Base-by-base conservation (phyloP, 1,140 invertebrate species). In the Conus betulinus region DNA sequence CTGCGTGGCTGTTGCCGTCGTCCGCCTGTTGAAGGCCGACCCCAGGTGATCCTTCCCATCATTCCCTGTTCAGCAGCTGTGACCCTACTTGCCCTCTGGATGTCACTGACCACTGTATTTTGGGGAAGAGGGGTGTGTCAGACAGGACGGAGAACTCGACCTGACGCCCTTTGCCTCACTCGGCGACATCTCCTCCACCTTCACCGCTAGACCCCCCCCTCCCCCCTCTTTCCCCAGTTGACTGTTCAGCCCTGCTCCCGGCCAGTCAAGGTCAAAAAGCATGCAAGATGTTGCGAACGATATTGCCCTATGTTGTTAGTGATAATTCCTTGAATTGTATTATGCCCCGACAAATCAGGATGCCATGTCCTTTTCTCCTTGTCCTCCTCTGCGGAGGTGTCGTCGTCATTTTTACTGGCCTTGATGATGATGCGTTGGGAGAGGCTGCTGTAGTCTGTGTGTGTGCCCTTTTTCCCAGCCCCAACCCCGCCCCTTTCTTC, bases 21-120 rank as follows among this genome's bases (percentile, higher is more conserved):
- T 79, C 63, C 57, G 85, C 51, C 53, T 87, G 71, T 51, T 87
- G 15, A 87, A 15, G 51, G 27, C 39, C 39, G 71, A 87, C 20
- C 85, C 39, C 85, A 78, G n/a, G 53, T 87, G 85, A 87, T 87
- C 82, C 82, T 53, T 55, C 79, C 79, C 79, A 23, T 11, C 79
- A 81, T 53, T 52, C 79, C 79, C 13, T 39, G 39, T 39, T 7
- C 20, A 10, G 79, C 79, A 81, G 17, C 79, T 52, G 39, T 55
- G 13, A 53, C 39, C 51, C 17, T 11, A 6, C 27, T 78, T 51
- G 25, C 76, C 76, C 76, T 27, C 25, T 17, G 25, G 76, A 78
- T 25, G 39, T 17, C 5, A 23, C 57, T 60, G 57, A 60, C 57
- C 57, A 15, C 57, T 60, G 57, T 15, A 60, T 15, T 17, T 20